Percentiles rank a stretch among this genome's conserved stretches.
phyloP scores from a whole-genome alignment of 35 echinoderm and acorn worm species.

The Eucidaris tribuloides region DNA sequence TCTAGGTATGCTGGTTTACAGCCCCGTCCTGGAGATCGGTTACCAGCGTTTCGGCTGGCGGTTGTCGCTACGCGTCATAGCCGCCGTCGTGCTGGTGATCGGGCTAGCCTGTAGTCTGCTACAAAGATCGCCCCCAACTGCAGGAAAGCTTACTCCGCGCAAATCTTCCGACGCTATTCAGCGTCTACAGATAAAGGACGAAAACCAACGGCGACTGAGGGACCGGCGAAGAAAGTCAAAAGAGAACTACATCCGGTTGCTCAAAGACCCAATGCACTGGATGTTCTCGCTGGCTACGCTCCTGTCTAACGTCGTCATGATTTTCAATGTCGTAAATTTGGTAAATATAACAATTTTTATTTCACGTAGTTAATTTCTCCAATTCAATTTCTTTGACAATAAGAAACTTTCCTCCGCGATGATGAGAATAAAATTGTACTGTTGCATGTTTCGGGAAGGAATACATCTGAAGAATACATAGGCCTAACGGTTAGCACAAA shows the following conservation, averaged over 20 bases:
- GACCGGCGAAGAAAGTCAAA: background rate
- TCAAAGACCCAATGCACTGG: constrained; percentile 5
- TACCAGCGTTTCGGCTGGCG: background rate
- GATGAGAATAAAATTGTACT: too few species aligned
- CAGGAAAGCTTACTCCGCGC: too few species aligned
- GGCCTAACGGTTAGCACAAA: too few species aligned
- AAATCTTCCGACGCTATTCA: too few species aligned
- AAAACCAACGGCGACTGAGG: too few species aligned
- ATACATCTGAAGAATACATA: too few species aligned
- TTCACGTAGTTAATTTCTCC: too few species aligned
- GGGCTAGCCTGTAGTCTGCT: background rate
- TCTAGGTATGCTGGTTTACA: background rate
- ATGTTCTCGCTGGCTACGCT: constrained; percentile 8
- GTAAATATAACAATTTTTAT: background rate
- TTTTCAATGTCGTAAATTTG: constrained; percentile 17
- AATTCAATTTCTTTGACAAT: too few species aligned
- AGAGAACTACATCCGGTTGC: background rate
- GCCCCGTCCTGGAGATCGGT: constrained; percentile 5
- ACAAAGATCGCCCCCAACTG: background rate
- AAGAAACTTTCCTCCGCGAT: too few species aligned
- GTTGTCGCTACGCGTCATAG: background rate
- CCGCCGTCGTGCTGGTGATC: background rate
- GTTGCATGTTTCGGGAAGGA: too few species aligned
- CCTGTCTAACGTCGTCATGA: background rate
- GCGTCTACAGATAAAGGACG: too few species aligned